Evolutionary conservation across 2,797 vertebrate genomes (phyloP).

Genomic region (Cossypha heuglini): DNA sequence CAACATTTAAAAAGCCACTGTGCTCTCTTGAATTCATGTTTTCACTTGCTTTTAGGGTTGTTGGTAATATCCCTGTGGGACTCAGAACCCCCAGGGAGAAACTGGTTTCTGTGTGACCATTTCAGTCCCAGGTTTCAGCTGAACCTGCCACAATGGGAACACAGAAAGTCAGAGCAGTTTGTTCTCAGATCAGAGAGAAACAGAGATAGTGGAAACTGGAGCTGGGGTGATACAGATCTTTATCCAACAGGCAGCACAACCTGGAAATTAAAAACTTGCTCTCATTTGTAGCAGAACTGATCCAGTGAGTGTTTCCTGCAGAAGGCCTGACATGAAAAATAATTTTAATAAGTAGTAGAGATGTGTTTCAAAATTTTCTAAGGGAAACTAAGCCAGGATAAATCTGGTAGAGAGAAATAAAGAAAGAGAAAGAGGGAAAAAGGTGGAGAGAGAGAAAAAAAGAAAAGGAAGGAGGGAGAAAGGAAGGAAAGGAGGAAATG

Average conservation of each 20-base stretch:
- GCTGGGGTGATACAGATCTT: background rate
- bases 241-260: background rate
- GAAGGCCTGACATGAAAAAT: background rate
- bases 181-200: background rate
- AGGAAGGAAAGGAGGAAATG: rapidly evolving
- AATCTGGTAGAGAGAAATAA: background rate
- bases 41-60: background rate
- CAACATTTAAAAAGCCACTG: background rate
- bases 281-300: background rate
- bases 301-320: background rate
- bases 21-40: background rate
- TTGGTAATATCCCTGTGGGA: background rate
- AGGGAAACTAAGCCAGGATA: background rate
- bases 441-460: rapidly evolving
- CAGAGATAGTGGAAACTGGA: background rate
- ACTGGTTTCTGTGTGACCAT: background rate
- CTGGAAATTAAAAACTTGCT: background rate
- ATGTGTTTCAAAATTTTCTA: background rate
- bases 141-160: background rate
- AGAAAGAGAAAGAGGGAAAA: rapidly evolving
- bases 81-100: background rate
- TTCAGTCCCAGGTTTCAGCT: background rate
- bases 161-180: background rate
- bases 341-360: background rate
- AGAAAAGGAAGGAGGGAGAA: rapidly evolving